Base-by-base conservation (phyloP, 2,888 invertebrate genomes). In the Scelioninae gen. 2 region DNA sequence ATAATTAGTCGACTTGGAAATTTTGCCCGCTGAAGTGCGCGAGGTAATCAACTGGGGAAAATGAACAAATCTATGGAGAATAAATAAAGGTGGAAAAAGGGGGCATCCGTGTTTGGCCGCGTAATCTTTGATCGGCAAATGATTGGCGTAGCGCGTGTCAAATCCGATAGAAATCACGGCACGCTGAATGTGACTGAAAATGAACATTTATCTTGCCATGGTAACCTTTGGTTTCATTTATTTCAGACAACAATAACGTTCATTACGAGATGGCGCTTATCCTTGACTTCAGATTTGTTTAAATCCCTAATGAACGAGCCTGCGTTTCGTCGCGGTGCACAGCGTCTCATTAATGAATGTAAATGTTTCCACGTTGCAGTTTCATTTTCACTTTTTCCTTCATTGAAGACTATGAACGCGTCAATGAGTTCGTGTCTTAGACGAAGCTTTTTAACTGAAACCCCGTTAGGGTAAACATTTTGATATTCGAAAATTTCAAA, bases 261-360 rank as follows among this genome's bases (percentile, higher is more conserved):
- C 61, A 63, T 48, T 69, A 63, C 43, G 61, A 61, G 52, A 22
- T 45, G 43, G 4, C 35, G 37, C 50, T 72, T 65, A 71, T 71
- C 64, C 71, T 71, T 64, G 71, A 71, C 71, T 64, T 37, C 28
- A 10, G 37, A 52, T 63, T 50, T 52, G 58, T 52, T 31, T 19
- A 11, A 57, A 57, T 31, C 57, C 25, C 57, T 70, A 70, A 70
- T 70, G 63, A 69, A 61, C 61, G 48, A 9, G 63, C 39, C 45
- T 28, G 41, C 13, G n/a, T 57, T 67, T 48, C 28, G 33, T 48
- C 10, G 31, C 22, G n/a, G n/a, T n/a, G 39, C 37, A 19, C 45
- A 28, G 52, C 43, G 55, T 16, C 61, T 69, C 69, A 55, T 69
- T 70, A 70, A 70, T 70, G 63, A 63, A 63, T 70, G 55, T 63